Evolutionary conservation across 2,797 vertebrate species (phyloP), one percentile per base, ranked within the genome.

Genomic region (Thaleichthys pacificus): DNA sequence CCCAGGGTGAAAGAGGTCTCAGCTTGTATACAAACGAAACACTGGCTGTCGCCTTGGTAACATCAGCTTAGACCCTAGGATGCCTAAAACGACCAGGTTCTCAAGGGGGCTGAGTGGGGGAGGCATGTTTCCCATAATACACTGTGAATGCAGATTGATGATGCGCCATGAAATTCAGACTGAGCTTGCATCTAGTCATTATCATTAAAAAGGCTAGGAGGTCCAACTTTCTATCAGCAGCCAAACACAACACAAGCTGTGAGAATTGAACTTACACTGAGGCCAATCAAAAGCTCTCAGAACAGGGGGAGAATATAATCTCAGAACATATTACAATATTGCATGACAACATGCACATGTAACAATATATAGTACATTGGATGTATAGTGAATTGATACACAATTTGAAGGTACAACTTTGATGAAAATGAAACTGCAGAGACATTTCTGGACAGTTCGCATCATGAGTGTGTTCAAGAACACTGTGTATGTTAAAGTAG

Each of bases 21-120:
- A 24, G 60, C 38, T 80, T 81, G 82, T 77, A 75, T 77, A 85
- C 77, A 81, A 80, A 81, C 73, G 80, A 72, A 81, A 77, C 66
- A 72, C 77, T 76, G 76, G 67, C 54, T 57, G 82, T 92, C 85
- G 80, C 90, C 88, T 90, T 85, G 80, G 81, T 77, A 83, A 91
- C 76, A 9, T 42, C 62, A 79, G 83, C 81, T 80, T 84, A 85
- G 72, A 79, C 75, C 49, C 61, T 69, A n/a, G 60, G 65, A 81
- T 85, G 75, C 71, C 75, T 70, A 68, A 78, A 62, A 67, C 74
- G 83, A 69, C 80, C 0, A 63, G 79, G 80, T 85, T 86, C 78
- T 80, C 79, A 73, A 70, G 75, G 42, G 54, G 77, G 69, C 42
- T 51, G 67, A 61, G 69, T 19, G 57, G 38, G 74, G 68, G 62